phyloP scores from a whole-genome alignment of 2,113 vertebrate genomes.

The Melospiza melodia region DNA sequence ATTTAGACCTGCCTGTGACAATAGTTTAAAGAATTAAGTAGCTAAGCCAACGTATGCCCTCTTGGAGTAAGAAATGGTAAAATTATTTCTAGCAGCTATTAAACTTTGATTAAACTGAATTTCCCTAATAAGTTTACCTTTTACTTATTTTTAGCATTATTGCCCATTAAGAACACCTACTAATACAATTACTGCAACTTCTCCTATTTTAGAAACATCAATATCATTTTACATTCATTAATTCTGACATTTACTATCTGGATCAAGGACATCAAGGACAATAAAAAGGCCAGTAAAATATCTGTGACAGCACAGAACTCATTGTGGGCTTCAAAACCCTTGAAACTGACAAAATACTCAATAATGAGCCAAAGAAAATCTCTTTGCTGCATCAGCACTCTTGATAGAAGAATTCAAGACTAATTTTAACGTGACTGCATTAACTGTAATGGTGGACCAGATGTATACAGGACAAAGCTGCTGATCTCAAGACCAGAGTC shows the following conservation, averaged over 20 bases:
- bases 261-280: neutral
- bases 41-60: neutral
- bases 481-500: neutral
- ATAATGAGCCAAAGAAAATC: neutral
- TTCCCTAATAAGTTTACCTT: neutral
- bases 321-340: neutral
- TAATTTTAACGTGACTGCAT: neutral
- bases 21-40: neutral
- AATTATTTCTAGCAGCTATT: neutral
- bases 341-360: neutral
- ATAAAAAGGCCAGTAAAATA: neutral
- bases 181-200: neutral
- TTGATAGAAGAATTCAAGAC: neutral
- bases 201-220: neutral
- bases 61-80: neutral
- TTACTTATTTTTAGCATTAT: neutral
- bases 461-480: neutral
- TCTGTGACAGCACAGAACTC: neutral
- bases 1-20: neutral
- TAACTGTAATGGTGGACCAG: neutral
- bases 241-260: neutral
- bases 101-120: neutral
- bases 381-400: neutral
- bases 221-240: neutral
- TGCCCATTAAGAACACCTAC: neutral